Evolutionary conservation across 2,888 invertebrate genomes (phyloP), one percentile per base, ranked within the genome.

Genomic region (Iselma pallidipennis): DNA sequence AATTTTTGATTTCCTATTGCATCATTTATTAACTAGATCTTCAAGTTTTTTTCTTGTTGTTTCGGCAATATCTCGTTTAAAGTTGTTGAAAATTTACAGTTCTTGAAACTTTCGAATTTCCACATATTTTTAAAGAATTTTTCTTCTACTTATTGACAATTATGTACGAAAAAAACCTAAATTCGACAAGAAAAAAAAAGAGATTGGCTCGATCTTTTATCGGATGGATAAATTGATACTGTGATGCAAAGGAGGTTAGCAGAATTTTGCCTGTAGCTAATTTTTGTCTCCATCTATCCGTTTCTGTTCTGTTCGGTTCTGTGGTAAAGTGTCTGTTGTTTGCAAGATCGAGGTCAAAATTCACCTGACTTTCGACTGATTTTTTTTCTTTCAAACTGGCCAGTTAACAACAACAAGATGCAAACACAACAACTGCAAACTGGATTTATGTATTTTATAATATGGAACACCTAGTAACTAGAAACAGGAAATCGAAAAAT

Each of bases 261-360:
- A 56, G 61, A 55, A 52, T 55, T 48, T 57, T 9, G 61, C 61
- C 61, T 14, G n/a, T 25, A 45, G 61, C 53, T n/a, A 5, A 16
- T 16, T 9, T 10, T 2, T 1, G 19, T 5, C 16, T 19, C 4
- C 37, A n/a, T 23, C 42, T 49, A 50, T n/a, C n/a, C n/a, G n/a
- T n/a, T n/a, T n/a, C n/a, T 28, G 28, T 42, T 16, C 19, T 4
- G 7, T 42, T 2, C 19, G 4, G 2, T 5, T 5, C 19, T 1
- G n/a, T 4, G n/a, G 14, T 33, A 33, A 14, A 33, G n/a, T 45
- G 45, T 45, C 10, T 23, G 45, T 45, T 23, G 45, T 16, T 12
- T 19, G 19, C 31, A 31, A 31, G 55, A 59, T 59, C 65, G 62
- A 65, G 65, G 65, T 59, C 62, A 55, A 59, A 59, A 59, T 63